Percentiles rank a stretch among this genome's conserved stretches.
phyloP scores from a whole-genome alignment of 30 jellyfish, hydroid and myxozoan genomes.

The Morbakka virulenta region DNA sequence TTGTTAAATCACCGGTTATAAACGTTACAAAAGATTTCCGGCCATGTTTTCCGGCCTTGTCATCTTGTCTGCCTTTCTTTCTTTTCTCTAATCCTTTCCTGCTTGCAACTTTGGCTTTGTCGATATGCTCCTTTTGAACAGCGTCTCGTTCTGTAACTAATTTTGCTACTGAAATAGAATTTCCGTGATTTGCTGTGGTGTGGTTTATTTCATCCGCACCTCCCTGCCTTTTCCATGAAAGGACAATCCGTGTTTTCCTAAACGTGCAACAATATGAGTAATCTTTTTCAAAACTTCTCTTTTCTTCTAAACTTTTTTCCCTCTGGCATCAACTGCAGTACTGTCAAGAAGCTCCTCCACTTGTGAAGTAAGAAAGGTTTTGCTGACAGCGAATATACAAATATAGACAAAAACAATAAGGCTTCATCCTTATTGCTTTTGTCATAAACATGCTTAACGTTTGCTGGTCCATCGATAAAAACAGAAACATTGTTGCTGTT shows the following conservation, averaged over 20 bases:
- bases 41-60: conserved; percentile 20
- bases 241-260: conserved; percentile 28
- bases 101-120: conserved; percentile 30
- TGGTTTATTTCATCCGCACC: conserved; percentile 31
- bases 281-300: conserved; percentile 27
- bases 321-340: conserved; percentile 6
- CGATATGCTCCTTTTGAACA: conserved; percentile 8
- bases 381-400: neutral
- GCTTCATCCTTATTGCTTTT: neutral
- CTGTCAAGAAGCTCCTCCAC: conserved; percentile 14
- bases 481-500: conserved; percentile 11
- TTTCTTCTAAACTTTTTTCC: conserved; percentile 7
- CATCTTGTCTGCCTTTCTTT: neutral
- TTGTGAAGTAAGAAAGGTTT: neutral
- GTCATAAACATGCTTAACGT: conserved; percentile 21
- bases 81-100: conserved; percentile 15
- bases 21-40: conserved; percentile 17
- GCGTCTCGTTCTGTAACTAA: conserved; percentile 16
- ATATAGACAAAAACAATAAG: too few relatives aligned
- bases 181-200: neutral
- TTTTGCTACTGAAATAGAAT: neutral
- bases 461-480: neutral
- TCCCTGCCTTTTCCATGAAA: conserved; percentile 31
- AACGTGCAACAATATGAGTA: neutral
- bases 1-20: neutral